Base-by-base conservation (phyloP, 64 coral and sea anemone species). In the Porites lutea region DNA sequence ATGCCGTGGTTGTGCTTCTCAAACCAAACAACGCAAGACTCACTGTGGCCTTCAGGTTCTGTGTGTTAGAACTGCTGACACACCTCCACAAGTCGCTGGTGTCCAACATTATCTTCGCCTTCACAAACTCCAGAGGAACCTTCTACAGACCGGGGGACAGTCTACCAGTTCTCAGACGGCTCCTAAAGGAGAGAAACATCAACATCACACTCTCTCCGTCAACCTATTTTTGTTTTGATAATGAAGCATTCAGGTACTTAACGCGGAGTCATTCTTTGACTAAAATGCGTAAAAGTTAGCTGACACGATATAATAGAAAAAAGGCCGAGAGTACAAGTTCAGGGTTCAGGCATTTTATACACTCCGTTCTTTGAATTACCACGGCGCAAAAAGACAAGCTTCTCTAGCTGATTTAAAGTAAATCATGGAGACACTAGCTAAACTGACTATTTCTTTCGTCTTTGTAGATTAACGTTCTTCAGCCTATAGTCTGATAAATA, bases 191-290 rank as follows among this genome's bases (percentile, higher is more conserved):
- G 11, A 13, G 76, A 13, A 73, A 75, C 1, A 13, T 88, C 63
- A 54, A 13, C 62, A 88, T 88, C 43, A 20, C 75, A 20, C 18
- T 88, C 2, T 74, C 86, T 43, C 86, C 86, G 9, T 59, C 71
- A 62, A 77, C 23, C 13, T 88, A 88, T 48, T 88, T 60, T 62
- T 88, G 86, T 54, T 88, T 88, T n/a, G 86, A 88, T 53, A 88
- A 88, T 45, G 86, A 88, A 88, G 86, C 86, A 14, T 88, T 88
- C 83, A 86, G 83, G 83, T 86, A 71, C 5, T 20, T 66, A 71
- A 13, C 48, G 46, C 19, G 23, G 11, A 63, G 58, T 80, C 23
- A 19, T 13, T 20, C 19, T 14, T 52, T 37, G 0, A 37, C 27
- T 37, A 37, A 37, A 37, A 37, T 37, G 27, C 1, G 27, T 37